Evolutionary conservation across 2,888 invertebrate species (phyloP), one percentile per base, ranked within the genome.

Genomic region (Drosophila falleni): DNA sequence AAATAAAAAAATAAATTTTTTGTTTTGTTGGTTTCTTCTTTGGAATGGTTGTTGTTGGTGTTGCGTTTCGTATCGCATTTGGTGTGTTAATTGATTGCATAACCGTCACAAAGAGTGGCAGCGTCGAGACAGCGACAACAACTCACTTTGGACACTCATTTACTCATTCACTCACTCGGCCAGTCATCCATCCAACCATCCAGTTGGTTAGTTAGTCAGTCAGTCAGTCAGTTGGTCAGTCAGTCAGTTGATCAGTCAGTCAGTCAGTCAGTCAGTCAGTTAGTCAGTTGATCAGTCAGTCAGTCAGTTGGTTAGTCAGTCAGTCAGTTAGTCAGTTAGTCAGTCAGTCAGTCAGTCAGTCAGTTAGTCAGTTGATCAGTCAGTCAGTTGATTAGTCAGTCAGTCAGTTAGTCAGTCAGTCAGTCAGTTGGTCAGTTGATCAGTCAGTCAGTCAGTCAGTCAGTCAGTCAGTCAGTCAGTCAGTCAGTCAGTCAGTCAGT

Each of bases 21-120:
- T 29, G 29, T 58, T 58, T 55, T 41, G 26, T 56, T 29, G 15
- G 41, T 64, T 53, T 42, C 56, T 29, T 54, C 42, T 42, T 55
- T 55, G 46, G 42, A 47, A n/a, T 60, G 39, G 54, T 46, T 44
- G 56, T 33, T 60, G 41, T 54, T 59, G 35, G 1, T 23, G 29
- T 29, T 3, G 29, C n/a, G 51, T 54, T 55, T 56, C 31, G 54
- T 56, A 46, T 50, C 47, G 44, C 55, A 56, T 81, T 75, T 84
- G 35, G 47, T 80, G 89, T 83, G 85, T 89, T 90, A 86, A 86
- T 86, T 86, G 89, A 90, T 86, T 86, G 78, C 85, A 86, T 86
- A 90, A 85, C 63, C 54, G 53, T 41, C 65, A 54, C 55, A 83
- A 53, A 81, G 70, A 74, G 73, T 60, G 73, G 41, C 68, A 56